Conservation (phyloP, 2,113 vertebrate species). For the Myotis davidii region DNA sequence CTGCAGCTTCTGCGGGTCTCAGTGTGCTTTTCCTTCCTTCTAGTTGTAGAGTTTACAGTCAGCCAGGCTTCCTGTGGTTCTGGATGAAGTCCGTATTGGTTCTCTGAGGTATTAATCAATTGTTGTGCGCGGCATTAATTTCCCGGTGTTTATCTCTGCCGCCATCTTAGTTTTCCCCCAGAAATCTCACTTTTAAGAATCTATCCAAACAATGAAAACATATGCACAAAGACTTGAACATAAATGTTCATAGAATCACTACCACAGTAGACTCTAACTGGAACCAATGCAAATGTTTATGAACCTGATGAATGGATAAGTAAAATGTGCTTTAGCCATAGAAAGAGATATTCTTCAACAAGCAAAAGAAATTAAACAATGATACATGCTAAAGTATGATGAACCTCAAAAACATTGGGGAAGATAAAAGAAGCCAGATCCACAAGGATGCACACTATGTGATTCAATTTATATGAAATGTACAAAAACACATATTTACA, state of each 20-base stretch:
- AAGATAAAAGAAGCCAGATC: constrained; percentile 7
- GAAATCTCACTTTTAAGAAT: neutral
- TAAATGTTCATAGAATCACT: neutral
- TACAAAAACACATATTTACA: neutral
- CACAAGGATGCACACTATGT: neutral
- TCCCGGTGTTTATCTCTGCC: too few species aligned
- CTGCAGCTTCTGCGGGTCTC: too few species aligned
- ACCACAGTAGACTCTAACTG: neutral
- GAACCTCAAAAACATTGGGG: neutral
- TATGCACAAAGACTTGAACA: neutral
- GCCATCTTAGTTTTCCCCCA: too few species aligned
- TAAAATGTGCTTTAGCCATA: neutral
- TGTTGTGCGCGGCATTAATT: too few species aligned
- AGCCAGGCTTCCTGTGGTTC: too few species aligned
- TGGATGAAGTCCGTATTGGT: too few species aligned
- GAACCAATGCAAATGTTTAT: neutral
- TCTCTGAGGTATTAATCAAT: too few species aligned
- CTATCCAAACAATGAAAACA: neutral
- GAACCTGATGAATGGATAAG: neutral
- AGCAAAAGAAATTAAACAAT: neutral
- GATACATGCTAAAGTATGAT: neutral
- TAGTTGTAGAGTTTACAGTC: too few species aligned
- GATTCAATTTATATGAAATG: neutral
- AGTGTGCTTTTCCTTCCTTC: too few species aligned
- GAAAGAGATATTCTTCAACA: neutral